Percentiles rank a stretch among this genome's conserved stretches.
Conservation (phyloP, 2,113 vertebrate genomes). For the Pavo muticus region DNA sequence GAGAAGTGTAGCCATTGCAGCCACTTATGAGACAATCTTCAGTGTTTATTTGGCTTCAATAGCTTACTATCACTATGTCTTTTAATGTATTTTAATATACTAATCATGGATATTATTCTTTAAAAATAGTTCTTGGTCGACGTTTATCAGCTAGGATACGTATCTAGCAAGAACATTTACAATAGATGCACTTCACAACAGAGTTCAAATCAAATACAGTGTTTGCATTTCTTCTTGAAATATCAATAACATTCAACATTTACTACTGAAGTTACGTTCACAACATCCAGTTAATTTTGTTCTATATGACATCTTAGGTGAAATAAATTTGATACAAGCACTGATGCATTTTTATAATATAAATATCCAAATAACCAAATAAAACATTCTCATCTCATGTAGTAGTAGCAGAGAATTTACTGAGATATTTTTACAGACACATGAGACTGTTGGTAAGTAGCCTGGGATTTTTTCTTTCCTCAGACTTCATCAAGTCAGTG, state of each 20-base stretch:
- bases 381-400: not conserved
- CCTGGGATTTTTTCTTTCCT: slow-evolving; percentile 18
- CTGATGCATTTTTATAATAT: not conserved
- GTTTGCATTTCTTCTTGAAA: not conserved
- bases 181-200: not conserved
- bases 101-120: not conserved
- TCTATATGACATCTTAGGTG: not conserved
- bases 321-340: not conserved
- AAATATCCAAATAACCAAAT: not conserved
- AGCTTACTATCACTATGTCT: not conserved
- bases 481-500: not conserved
- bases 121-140: not conserved
- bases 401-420: not conserved
- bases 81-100: not conserved
- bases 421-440: not conserved
- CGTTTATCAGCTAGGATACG: not conserved
- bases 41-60: not conserved
- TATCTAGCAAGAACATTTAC: not conserved
- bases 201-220: not conserved
- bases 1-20: not conserved
- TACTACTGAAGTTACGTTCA: not conserved
- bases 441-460: not conserved
- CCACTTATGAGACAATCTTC: not conserved
- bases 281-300: not conserved
- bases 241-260: not conserved